Conservation (phyloP, 2,888 invertebrate genomes). For the Ichneumoninae sp. region DNA sequence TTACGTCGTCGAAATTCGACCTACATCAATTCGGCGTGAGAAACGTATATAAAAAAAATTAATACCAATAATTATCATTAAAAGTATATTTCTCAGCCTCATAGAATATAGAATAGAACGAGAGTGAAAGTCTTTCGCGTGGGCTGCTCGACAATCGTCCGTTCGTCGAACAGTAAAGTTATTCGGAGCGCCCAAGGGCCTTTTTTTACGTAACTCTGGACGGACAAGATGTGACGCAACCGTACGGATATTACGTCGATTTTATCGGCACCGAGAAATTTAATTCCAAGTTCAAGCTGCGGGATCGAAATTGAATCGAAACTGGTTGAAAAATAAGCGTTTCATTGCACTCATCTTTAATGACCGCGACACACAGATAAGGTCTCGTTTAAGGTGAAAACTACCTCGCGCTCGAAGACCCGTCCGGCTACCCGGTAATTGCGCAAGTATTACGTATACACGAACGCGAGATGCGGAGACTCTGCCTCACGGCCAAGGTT, state of each 20-base stretch:
- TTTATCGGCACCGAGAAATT: not conserved
- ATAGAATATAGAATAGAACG: no score
- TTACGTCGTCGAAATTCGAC: constrained; percentile 10
- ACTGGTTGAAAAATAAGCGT: not conserved
- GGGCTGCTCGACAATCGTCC: not conserved
- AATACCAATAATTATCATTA: not conserved
- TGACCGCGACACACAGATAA: not conserved
- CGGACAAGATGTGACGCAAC: not conserved
- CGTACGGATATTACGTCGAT: not conserved
- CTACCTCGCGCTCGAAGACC: constrained; percentile 67
- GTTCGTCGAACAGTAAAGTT: not conserved
- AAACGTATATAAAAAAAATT: not conserved
- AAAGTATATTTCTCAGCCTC: not conserved
- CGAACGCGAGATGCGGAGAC: constrained; percentile 73
- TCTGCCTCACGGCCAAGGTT: constrained; percentile 76
- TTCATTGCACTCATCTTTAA: not conserved
- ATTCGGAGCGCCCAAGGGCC: constrained; percentile 1
- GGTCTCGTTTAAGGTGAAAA: constrained; percentile 62
- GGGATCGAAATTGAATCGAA: not conserved
- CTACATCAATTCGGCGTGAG: not conserved
- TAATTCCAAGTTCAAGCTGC: not conserved
- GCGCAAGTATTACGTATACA: constrained; percentile 63
- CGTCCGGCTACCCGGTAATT: constrained; percentile 59
- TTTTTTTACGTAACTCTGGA: not conserved
- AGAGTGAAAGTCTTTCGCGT: constrained; percentile 14